Percentiles rank a stretch among this genome's conserved stretches.
phyloP scores from a whole-genome alignment of 2,113 vertebrate species.

The Danionella cerebrum region DNA sequence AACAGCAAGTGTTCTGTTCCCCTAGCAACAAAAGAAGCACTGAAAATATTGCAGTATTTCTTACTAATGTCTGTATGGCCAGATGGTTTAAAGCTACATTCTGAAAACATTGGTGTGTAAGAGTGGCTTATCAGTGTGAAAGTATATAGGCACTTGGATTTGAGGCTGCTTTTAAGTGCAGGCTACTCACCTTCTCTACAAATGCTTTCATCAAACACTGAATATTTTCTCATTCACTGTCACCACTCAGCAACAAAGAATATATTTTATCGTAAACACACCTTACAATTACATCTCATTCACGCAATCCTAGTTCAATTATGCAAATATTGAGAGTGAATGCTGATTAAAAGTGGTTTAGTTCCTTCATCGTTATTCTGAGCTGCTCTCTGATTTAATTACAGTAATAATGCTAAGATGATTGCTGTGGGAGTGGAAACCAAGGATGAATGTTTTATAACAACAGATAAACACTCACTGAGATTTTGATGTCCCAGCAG shows the following conservation, averaged over 20 bases:
- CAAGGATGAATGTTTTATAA: neutral
- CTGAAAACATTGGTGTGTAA: neutral
- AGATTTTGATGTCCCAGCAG: neutral
- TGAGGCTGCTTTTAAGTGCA: neutral
- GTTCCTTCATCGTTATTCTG: neutral
- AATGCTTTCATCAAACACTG: neutral
- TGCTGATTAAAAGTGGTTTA: neutral
- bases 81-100: neutral
- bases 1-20: constrained; percentile 1
- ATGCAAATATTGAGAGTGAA: neutral
- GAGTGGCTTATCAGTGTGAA: neutral
- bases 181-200: neutral
- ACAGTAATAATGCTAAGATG: neutral
- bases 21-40: constrained; percentile 16
- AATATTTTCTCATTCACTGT: no score
- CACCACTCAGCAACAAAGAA: neutral
- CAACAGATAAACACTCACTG: neutral
- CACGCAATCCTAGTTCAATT: neutral
- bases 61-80: neutral
- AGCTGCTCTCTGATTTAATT: constrained; percentile 5
- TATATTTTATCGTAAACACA: neutral
- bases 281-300: neutral
- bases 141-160: neutral
- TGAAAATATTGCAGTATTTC: neutral
- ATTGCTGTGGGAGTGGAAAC: neutral